These are phyloP conservation scores for Crocidura indochinensis DNA, from an alignment of 2,797 vertebrate genomes.

Conservation along the genomic window DNA sequence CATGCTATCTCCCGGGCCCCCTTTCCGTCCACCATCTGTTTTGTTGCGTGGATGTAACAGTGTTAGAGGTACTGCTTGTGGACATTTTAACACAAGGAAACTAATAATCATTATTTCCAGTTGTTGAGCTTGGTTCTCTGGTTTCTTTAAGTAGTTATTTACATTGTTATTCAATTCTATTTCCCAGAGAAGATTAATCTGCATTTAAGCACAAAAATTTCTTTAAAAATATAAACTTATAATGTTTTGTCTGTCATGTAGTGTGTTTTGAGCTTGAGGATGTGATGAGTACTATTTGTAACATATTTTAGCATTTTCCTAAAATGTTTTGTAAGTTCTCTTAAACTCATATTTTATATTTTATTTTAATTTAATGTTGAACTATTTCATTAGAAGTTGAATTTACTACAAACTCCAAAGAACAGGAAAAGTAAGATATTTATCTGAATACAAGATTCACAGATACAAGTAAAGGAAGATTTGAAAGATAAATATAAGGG, in stretches of 20 bases:
- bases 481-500: neutral
- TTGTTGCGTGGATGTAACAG: neutral
- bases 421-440: neutral
- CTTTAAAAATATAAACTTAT: conserved; percentile 6
- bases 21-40: neutral
- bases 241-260: neutral
- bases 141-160: neutral
- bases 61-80: neutral
- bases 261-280: neutral
- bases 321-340: neutral
- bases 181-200: neutral
- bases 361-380: neutral
- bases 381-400: neutral
- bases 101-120: neutral
- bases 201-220: neutral
- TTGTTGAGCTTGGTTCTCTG: neutral
- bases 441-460: neutral
- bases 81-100: neutral
- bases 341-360: neutral
- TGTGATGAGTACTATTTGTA: neutral
- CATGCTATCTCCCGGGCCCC: too few relatives aligned
- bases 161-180: conserved; percentile 5
- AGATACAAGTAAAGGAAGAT: neutral
- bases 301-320: neutral
- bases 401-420: neutral